Base-by-base conservation (phyloP, 2,888 invertebrate genomes). In the Coleophora flavipennella region DNA sequence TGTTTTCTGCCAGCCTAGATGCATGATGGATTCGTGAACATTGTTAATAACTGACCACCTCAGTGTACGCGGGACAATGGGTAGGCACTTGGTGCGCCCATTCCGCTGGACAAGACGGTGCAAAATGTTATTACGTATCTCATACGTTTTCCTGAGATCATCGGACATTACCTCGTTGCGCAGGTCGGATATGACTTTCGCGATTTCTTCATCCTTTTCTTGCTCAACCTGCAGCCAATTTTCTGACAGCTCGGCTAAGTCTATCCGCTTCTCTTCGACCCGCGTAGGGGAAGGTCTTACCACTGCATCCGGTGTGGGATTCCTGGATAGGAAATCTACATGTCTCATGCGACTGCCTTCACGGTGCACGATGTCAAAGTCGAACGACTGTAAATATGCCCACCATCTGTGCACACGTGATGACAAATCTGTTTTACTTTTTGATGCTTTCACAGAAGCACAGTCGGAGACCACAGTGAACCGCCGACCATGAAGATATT, bases 391-490 rank as follows among this genome's bases (percentile, higher is more conserved):
- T 1, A 54, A 34, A 31, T 43, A 51, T 1, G 41, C 42, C 48
- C 52, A 55, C 48, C 53, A 53, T 8, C 49, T 20, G 28, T 48
- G 43, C 2, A 51, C 39, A n/a, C 47, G 31, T 13, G 49, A 45
- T 9, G 45, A 27, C 12, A 55, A 29, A 13, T 53, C 49, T 6
- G 36, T 8, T 32, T 53, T 50, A 2, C 33, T 34, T 13, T 31
- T 28, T 10, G 52, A 46, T 0, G 48, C 20, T 35, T 53, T 53
- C 0, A 57, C 10, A 1, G 56, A 39, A 20, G 51, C 49, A 31
- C 55, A 54, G 33, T 57, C 54, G 0, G 57, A 54, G 0, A 56
- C 39, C 0, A 53, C 41, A 2, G n/a, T 40, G 31, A 57, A 55
- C 4, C 40, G 38, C 1, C 41, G 25, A 0, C 53, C 55, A 4